A percentile compares a stretch with the other conserved stretches of the same genome.
Evolutionary conservation across 2,797 vertebrate species (phyloP).

Genomic region (Pterois miles): DNA sequence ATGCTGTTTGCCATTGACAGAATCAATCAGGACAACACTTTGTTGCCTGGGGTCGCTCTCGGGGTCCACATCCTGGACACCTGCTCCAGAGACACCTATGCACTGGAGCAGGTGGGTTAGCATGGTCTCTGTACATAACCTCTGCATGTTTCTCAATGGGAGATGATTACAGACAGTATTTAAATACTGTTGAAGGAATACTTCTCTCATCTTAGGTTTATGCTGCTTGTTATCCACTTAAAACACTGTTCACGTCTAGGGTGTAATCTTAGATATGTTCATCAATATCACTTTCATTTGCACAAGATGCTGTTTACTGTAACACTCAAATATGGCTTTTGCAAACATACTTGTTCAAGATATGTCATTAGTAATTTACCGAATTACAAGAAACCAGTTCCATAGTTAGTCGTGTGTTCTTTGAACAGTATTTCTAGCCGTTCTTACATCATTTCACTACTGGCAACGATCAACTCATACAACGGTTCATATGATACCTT

Average conservation of each 20-base stretch:
- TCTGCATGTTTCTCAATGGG: not conserved
- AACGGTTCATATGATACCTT: too few relatives aligned
- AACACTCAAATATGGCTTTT: not conserved
- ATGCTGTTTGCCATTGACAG: slow-evolving; percentile 98
- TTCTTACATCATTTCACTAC: not conserved
- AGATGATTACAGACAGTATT: not conserved
- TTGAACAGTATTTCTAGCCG: not conserved
- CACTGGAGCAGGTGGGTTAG: slow-evolving; percentile 86
- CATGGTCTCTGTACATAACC: not conserved
- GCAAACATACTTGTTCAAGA: not conserved
- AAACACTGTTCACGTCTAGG: not conserved
- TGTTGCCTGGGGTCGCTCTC: slow-evolving; percentile 93
- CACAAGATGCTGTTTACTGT: not conserved
- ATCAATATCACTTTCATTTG: not conserved
- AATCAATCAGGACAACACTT: slow-evolving; percentile 90
- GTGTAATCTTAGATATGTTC: not conserved
- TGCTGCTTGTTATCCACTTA: not conserved
- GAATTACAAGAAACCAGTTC: not conserved
- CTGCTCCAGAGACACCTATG: slow-evolving; percentile 97
- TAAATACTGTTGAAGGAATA: not conserved
- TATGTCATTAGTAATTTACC: not conserved
- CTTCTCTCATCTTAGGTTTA: not conserved
- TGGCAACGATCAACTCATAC: not conserved
- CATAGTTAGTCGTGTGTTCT: not conserved
- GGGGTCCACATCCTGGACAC: slow-evolving; percentile 98